Percentiles rank a stretch among this genome's conserved stretches.
Conservation (phyloP, 2,113 vertebrate species). For the Helogale parvula region DNA sequence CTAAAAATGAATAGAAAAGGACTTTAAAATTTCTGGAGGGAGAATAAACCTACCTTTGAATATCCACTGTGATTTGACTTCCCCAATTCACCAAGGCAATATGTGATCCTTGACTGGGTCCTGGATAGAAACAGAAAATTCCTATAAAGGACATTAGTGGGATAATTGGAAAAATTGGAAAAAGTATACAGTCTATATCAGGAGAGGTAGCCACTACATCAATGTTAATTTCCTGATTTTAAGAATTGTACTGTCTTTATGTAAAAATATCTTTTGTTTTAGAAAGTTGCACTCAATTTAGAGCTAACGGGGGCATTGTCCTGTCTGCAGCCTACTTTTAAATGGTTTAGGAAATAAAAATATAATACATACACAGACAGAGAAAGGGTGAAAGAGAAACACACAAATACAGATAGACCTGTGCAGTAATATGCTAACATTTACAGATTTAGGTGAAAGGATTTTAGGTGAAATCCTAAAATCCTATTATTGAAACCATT, state of each 20-base stretch:
- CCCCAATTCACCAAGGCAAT: background rate
- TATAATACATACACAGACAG: background rate
- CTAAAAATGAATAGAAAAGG: conserved; percentile 67
- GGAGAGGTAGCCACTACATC: background rate
- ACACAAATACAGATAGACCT: background rate
- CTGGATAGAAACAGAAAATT: background rate
- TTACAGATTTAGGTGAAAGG: background rate
- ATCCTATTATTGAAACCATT: background rate
- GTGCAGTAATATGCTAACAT: background rate
- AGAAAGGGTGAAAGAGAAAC: background rate
- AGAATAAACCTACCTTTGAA: background rate
- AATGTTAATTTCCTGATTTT: background rate
- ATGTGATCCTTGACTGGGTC: background rate
- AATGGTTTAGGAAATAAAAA: background rate
- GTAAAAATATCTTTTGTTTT: background rate
- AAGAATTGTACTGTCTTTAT: background rate
- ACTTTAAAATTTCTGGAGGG: conserved; percentile 60
- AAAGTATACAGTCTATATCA: background rate
- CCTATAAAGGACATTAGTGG: background rate
- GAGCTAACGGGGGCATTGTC: background rate
- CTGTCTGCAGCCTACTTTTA: background rate
- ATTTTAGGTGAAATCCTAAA: background rate
- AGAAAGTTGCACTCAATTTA: background rate
- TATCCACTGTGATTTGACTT: background rate
- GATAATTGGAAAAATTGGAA: background rate